Evolutionary conservation across 2,888 invertebrate genomes (phyloP).

Genomic region (Drosophila mayaguana): DNA sequence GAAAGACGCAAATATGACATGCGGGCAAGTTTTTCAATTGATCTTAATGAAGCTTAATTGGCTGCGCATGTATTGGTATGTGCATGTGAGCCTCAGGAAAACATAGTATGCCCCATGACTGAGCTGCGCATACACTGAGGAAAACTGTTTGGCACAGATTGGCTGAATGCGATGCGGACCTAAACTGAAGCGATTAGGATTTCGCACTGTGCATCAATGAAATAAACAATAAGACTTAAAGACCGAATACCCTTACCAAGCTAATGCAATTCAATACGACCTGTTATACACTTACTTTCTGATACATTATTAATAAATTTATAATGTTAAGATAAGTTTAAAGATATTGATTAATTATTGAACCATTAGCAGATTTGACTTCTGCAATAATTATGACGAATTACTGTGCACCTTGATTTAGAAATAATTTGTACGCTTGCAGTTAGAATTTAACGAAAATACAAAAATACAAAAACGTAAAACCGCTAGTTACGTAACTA

Average conservation of each 20-base stretch:
- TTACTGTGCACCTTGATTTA: too few relatives aligned
- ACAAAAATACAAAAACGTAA: not conserved
- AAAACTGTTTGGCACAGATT: conserved; percentile 17
- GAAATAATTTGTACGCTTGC: not conserved
- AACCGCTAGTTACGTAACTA: not conserved
- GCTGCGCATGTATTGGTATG: conserved; percentile 72
- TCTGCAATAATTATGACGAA: too few relatives aligned
- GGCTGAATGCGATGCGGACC: too few relatives aligned
- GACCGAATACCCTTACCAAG: not conserved
- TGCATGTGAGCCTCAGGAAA: conserved; percentile 44
- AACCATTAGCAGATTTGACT: not conserved
- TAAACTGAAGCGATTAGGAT: not conserved
- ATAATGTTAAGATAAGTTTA: too few relatives aligned
- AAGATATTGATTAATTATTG: too few relatives aligned
- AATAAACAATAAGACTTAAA: not conserved
- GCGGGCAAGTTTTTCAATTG: conserved; percentile 84
- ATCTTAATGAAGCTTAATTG: conserved; percentile 85
- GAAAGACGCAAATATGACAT: conserved; percentile 64
- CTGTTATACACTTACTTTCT: not conserved
- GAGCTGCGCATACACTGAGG: conserved; percentile 39
- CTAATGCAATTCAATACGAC: not conserved
- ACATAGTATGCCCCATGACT: conserved; percentile 45
- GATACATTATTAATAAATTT: too few relatives aligned
- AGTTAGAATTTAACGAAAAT: not conserved
- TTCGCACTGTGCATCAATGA: conserved; percentile 14